Percentiles rank a stretch among this genome's conserved stretches.
Conservation (phyloP, 1,140 invertebrate species). For the Lanistes nyassanus region DNA sequence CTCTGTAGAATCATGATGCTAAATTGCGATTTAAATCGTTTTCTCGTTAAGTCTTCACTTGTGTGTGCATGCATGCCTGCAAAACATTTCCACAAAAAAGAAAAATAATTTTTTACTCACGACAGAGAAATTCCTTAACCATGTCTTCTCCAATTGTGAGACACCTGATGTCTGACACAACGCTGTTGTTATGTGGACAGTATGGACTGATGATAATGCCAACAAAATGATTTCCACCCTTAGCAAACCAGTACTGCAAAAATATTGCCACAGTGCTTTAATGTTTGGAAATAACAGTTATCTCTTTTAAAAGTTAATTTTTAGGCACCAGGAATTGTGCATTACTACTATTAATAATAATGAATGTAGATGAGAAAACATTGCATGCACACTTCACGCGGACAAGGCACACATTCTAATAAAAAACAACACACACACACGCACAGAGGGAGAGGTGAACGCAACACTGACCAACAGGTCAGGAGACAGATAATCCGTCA, state of each 20-base stretch:
- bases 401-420: too few species aligned
- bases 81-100: not conserved
- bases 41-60: too few species aligned
- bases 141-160: conserved; percentile 53
- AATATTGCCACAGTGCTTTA: too few species aligned
- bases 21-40: too few species aligned
- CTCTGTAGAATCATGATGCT: not conserved
- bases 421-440: too few species aligned
- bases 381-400: too few species aligned
- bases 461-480: too few species aligned
- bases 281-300: too few species aligned
- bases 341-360: not conserved
- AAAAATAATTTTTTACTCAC: conserved; percentile 42
- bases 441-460: too few species aligned
- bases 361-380: too few species aligned
- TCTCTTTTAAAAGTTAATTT: not conserved
- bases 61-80: not conserved
- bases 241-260: conserved; percentile 71
- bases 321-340: not conserved
- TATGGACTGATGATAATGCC: conserved; percentile 73
- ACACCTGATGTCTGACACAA: conserved; percentile 55
- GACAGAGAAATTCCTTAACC: conserved; percentile 38
- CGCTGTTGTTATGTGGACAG: conserved; percentile 46
- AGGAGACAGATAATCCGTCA: too few species aligned
- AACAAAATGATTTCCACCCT: conserved; percentile 70